Evolutionary conservation across 2,888 invertebrate genomes (phyloP).

Genomic region (Orthonychiurus folsomi): DNA sequence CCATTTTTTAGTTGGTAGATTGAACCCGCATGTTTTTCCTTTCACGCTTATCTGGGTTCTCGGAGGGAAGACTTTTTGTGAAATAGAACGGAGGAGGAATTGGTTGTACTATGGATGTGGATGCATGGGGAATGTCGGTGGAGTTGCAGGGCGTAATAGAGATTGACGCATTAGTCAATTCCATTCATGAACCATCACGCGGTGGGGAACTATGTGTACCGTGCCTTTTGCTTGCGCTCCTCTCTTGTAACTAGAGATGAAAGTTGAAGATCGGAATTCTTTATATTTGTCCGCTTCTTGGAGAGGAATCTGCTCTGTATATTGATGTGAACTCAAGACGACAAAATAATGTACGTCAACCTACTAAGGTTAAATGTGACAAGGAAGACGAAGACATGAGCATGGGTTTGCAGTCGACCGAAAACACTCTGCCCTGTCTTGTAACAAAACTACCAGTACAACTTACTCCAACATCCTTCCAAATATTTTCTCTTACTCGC

Average conservation of each 20-base stretch:
- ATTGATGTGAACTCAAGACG: neutral
- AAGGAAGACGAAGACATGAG: too few species aligned
- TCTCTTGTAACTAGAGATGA: neutral
- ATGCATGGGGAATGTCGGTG: neutral
- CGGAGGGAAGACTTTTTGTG: neutral
- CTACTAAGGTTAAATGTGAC: too few species aligned
- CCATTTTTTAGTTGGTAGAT: too few species aligned
- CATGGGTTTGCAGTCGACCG: too few species aligned
- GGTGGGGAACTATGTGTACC: too few species aligned
- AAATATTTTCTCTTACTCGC: too few species aligned
- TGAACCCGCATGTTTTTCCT: neutral
- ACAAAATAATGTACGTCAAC: neutral
- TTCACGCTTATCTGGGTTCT: neutral
- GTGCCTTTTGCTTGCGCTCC: neutral
- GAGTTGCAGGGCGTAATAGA: neutral
- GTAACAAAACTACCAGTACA: too few species aligned
- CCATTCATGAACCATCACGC: too few species aligned
- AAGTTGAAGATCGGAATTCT: neutral
- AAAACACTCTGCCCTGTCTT: too few species aligned
- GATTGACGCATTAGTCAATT: neutral
- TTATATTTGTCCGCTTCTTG: neutral
- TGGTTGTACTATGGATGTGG: neutral
- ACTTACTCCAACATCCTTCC: too few species aligned
- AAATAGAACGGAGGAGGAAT: neutral
- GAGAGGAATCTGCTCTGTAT: neutral